Conservation (phyloP, 2,797 vertebrate genomes). For the Sebastes oblongus region DNA sequence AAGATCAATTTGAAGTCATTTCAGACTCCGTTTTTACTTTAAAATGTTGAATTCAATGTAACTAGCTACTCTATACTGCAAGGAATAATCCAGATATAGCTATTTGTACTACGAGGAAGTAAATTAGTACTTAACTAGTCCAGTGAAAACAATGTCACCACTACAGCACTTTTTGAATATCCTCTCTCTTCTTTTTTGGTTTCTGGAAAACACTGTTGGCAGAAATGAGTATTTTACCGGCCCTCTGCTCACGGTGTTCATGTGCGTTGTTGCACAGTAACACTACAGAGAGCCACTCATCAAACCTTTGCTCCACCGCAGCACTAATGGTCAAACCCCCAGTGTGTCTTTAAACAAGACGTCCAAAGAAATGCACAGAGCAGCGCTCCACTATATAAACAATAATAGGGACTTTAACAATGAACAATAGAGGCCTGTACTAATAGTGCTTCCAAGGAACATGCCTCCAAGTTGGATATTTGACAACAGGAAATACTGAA, state of each 20-base stretch:
- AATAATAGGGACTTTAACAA: slow-evolving; percentile 21
- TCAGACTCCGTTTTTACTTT: not conserved
- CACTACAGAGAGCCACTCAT: not conserved
- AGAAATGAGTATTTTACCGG: not conserved
- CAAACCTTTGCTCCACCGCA: not conserved
- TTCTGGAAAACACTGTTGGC: not conserved
- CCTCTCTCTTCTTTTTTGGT: not conserved
- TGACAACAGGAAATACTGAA: not conserved
- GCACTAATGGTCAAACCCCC: not conserved
- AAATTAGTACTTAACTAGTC: not conserved
- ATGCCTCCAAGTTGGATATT: not conserved
- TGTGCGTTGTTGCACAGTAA: not conserved
- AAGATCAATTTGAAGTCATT: not conserved
- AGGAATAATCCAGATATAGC: not conserved
- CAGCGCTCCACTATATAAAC: not conserved
- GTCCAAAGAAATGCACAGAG: slow-evolving; percentile 17
- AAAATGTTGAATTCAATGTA: not conserved
- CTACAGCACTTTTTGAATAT: not conserved
- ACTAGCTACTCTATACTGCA: not conserved
- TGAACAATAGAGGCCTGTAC: slow-evolving; percentile 42
- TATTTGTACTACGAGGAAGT: not conserved
- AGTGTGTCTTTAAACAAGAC: slow-evolving; percentile 19
- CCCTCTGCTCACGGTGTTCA: not conserved
- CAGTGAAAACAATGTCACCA: not conserved
- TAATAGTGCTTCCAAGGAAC: not conserved